Evolutionary conservation across 2,113 vertebrate genomes (phyloP), one percentile per base, ranked within the genome.

Genomic region (Australoheros scitulus): DNA sequence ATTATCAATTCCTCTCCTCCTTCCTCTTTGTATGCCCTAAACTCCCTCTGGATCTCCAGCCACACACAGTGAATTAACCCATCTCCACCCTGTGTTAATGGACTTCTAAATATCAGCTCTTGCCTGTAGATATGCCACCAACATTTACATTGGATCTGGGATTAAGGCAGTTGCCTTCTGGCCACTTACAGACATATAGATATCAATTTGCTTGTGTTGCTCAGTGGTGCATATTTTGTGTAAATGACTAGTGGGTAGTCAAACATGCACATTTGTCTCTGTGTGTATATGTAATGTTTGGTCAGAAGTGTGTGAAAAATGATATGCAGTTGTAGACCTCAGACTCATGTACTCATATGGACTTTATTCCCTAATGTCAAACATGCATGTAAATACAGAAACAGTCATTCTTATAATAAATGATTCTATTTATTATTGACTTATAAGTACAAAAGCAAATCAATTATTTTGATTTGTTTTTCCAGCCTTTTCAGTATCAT

Each of bases 101-200:
- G 89, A 93, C 95, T 94, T 92, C 91, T 92, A 94, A 96, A 95
- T 94, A 94, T 92, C 94, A 94, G 78, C 80, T 77, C 55, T 87
- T 78, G 92, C 93, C 93, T 91, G 79, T 88, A 91, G 93, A 92
- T 82, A 92, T 85, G 87, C 90, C 82, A 80, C 88, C 91, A 93
- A 93, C 93, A 93, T 94, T 92, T 90, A 91, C 89, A 92, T 86
- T 68, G 82, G 68, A 86, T 76, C 57, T 83, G 83, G 38, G 87
- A 94, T 93, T 87, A 86, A 90, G 80, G 88, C 63, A 65, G 88
- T 77, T 88, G 91, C 87, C 92, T 92, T 82, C 86, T 55, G 88
- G 92, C 90, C 79, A 84, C 85, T 87, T 2, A 57, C 77, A 77
- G 84, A 74, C 43, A 1, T 79, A 55, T 24, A 76, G 75, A 84